These are phyloP conservation scores for Amphipoea lucens DNA, from an alignment of 2,888 invertebrate genomes.

Conservation along the genomic window DNA sequence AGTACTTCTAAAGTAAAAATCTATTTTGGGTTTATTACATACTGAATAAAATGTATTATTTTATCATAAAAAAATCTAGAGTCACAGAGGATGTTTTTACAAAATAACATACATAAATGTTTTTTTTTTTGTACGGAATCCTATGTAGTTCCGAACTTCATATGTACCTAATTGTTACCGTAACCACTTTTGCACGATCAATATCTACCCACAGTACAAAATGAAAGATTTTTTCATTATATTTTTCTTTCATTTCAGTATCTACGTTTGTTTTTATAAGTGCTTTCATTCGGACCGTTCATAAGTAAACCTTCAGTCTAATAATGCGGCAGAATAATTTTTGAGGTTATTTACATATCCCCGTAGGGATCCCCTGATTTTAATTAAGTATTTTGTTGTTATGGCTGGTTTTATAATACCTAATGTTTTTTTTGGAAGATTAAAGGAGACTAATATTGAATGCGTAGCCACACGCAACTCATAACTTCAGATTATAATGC, in stretches of 20 bases:
- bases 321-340: constrained; percentile 48
- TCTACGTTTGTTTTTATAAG: constrained; percentile 45
- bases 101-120: neutral
- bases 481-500: neutral
- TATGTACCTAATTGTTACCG: neutral
- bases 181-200: constrained; percentile 9
- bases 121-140: constrained; percentile 26
- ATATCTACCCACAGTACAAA: constrained; percentile 1
- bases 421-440: neutral
- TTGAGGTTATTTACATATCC: constrained; percentile 46
- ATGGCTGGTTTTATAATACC: neutral
- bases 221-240: constrained; percentile 37
- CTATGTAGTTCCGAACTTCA: neutral
- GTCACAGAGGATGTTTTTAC: neutral
- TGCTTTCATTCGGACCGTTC: constrained; percentile 23
- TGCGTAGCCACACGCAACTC: neutral
- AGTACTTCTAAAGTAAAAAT: no score
- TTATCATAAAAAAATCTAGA: no score
- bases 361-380: constrained; percentile 31
- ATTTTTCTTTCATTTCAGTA: constrained; percentile 49
- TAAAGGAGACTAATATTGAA: neutral
- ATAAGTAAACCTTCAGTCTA: constrained; percentile 49
- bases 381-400: constrained; percentile 37
- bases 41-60: no score
- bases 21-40: no score